Evolutionary conservation across 53 echinoderm and acorn worm species (phyloP).

Genomic region (Luidia sarsii): DNA sequence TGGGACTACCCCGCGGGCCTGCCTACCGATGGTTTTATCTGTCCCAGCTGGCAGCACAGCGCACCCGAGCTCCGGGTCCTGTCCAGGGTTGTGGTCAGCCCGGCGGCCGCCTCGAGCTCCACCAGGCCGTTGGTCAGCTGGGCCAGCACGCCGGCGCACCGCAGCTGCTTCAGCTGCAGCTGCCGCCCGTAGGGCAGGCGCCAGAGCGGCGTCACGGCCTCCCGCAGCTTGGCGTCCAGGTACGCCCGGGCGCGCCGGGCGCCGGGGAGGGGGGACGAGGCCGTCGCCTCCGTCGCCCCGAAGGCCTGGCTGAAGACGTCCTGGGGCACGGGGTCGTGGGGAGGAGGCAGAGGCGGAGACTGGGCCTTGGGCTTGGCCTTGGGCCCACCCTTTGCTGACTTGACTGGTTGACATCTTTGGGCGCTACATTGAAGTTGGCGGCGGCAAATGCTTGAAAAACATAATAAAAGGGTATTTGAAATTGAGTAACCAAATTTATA

Average conservation of each 20-base stretch:
- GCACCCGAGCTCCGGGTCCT: conserved; percentile 12
- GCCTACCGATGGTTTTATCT: conserved; percentile 58
- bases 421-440: conserved; percentile 9
- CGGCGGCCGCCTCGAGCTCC: conserved; percentile 24
- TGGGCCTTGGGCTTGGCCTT: conserved; percentile 12
- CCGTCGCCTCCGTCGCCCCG: neutral
- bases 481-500: too few species aligned
- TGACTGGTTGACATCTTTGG: neutral
- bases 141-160: conserved; percentile 29
- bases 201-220: conserved; percentile 57
- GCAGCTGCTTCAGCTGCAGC: conserved; percentile 39
- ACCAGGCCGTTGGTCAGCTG: conserved; percentile 34
- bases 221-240: conserved; percentile 33
- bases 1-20: neutral
- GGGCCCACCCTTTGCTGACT: neutral
- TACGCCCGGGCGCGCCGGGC: conserved; percentile 18
- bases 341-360: neutral
- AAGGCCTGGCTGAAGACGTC: conserved; percentile 26
- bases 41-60: conserved; percentile 53
- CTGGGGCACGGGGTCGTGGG: neutral
- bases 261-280: neutral
- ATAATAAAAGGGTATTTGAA: too few species aligned
- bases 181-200: conserved; percentile 50
- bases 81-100: conserved; percentile 22
- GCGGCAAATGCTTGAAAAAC: neutral